Evolutionary conservation across 2,888 invertebrate genomes (phyloP), one percentile per base, ranked within the genome.

Genomic region (Pachycephus smyrnensis): DNA sequence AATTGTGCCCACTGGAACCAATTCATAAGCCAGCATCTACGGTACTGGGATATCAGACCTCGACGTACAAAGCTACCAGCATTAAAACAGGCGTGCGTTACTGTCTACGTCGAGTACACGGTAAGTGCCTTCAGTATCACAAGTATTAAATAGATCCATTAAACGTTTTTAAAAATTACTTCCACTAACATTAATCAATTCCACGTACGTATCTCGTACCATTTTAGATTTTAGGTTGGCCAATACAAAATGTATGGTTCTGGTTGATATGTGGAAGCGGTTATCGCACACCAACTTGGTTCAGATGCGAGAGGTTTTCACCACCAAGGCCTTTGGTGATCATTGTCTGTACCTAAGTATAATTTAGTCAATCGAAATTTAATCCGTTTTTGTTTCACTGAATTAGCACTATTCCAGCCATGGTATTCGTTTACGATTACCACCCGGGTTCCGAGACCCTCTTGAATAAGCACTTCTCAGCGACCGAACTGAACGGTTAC

Each of bases 371-470:
- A 74, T 30, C 75, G 9, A 31, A 69, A 73, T 33, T 76, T 78
- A 82, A 75, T 80, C 75, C 79, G 30, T 80, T 77, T 68, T 73
- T 73, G 71, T 82, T 77, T 79, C 55, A 79, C 73, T 78, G 78
- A 73, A 78, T 82, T 82, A 82, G 80, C 80, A 81, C 82, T 85
- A 82, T 92, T 93, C 55, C 92, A 98, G 98, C 99, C 79, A 94
- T 99, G 94, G 95, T 99, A 86, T 96, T 99, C 92, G 98, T 98
- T 77, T 99, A 98, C 92, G 98, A 98, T 90, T 99, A 97, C 92
- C 97, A 98, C 93, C 97, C 99, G 36, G 96, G 96, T 77, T 96
- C 98, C 78, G 96, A 96, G 90, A 98, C 98, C 0, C 92, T 99
- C 85, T 93, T 97, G 93, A 94, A 94, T 85, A 96, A 97, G 89